Conservation (phyloP, 1,140 invertebrate genomes). For the Drosophila nasuta region DNA sequence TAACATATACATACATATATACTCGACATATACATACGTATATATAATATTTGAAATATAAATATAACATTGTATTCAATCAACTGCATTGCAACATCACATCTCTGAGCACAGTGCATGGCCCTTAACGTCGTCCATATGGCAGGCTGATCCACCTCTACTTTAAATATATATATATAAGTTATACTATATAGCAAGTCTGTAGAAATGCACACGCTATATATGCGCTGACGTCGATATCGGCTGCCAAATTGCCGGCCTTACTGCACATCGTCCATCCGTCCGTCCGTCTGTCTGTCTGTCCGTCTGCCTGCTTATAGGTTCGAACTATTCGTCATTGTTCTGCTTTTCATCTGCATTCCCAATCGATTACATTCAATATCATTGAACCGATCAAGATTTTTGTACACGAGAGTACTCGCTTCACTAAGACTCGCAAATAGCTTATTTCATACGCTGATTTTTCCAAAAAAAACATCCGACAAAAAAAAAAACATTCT, state of each 20-base stretch:
- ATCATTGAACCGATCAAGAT: no score
- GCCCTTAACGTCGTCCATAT: constrained; percentile 32
- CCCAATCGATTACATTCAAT: not conserved
- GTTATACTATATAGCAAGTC: constrained; percentile 4
- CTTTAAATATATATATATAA: constrained; percentile 14
- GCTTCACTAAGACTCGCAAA: not conserved
- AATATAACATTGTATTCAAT: constrained; percentile 1
- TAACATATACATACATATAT: constrained; percentile 3
- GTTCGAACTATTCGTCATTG: constrained; percentile 75
- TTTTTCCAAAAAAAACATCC: not conserved
- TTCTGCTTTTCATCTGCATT: constrained; percentile 41
- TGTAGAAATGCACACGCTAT: constrained; percentile 1
- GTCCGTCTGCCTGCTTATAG: constrained; percentile 40
- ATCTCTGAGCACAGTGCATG: constrained; percentile 27
- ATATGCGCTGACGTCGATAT: constrained; percentile 37
- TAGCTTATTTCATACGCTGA: not conserved
- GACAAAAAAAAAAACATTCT: not conserved
- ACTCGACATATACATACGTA: not conserved
- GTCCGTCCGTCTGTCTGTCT: constrained; percentile 1
- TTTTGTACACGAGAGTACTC: no score
- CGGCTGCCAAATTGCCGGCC: constrained; percentile 49
- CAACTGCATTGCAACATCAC: constrained; percentile 23
- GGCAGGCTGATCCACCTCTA: constrained; percentile 5
- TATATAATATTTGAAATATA: not conserved
- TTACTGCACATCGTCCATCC: constrained; percentile 15